Percentiles rank a stretch among this genome's conserved stretches.
Conservation (phyloP, 2,888 invertebrate genomes). For the Volucella bombylans region DNA sequence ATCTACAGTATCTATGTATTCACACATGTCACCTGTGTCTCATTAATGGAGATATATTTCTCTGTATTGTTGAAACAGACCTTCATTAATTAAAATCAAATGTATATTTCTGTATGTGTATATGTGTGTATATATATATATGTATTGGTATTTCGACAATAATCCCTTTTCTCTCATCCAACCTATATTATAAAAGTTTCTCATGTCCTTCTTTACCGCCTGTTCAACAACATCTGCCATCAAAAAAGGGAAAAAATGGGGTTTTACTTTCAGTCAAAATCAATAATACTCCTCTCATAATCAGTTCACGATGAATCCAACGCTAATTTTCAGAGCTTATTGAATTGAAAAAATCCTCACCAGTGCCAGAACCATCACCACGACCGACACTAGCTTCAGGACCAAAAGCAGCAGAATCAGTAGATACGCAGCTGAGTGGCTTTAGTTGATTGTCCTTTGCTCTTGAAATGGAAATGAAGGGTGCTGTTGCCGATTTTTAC, state of each 20-base stretch:
- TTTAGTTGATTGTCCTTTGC: slow-evolving; percentile 12
- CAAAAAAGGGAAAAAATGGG: slow-evolving; percentile 26
- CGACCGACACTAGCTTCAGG: not conserved
- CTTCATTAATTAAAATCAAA: slow-evolving; percentile 17
- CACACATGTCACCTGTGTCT: slow-evolving; percentile 11
- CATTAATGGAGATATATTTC: slow-evolving; percentile 19
- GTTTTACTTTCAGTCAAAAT: slow-evolving; percentile 36
- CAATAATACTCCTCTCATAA: slow-evolving; percentile 48
- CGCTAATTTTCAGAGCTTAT: slow-evolving; percentile 50
- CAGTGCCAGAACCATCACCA: not conserved
- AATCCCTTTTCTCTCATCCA: not conserved
- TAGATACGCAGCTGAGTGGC: slow-evolving; percentile 3
- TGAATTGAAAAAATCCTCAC: slow-evolving; percentile 41
- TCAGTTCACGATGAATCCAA: slow-evolving; percentile 53
- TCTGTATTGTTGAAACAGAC: slow-evolving; percentile 3
- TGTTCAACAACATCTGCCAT: slow-evolving; percentile 8
- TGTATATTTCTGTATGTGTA: not conserved
- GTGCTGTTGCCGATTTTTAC: slow-evolving; percentile 2
- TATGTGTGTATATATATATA: too few species aligned
- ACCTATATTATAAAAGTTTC: slow-evolving; percentile 5
- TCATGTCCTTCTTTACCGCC: not conserved
- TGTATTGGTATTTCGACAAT: not conserved
- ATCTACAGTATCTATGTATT: slow-evolving; percentile 1
- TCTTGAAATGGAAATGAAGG: slow-evolving; percentile 51
- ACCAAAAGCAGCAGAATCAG: not conserved